phyloP scores from a whole-genome alignment of 2,888 invertebrate genomes.

The Bhutanitis thaidina region DNA sequence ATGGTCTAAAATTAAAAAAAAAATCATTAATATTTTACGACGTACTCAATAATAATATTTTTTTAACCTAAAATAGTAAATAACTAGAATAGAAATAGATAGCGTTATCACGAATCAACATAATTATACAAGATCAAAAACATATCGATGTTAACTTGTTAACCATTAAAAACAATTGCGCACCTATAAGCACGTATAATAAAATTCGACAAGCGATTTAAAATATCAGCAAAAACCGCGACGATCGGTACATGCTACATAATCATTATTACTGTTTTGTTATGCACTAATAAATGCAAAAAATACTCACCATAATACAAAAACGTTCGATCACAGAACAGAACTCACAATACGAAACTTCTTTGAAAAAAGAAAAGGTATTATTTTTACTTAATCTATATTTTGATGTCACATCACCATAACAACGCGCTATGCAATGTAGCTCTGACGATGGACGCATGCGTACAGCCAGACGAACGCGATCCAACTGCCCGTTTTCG shows the following conservation, averaged over 20 bases:
- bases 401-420: conserved; percentile 48
- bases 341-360: conserved; percentile 26
- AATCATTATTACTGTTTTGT: conserved; percentile 4
- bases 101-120: no score
- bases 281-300: conserved; percentile 1
- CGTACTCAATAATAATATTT: no score
- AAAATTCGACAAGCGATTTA: conserved; percentile 15
- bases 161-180: no score
- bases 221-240: conserved; percentile 18
- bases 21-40: no score
- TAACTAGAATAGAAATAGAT: no score
- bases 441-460: conserved; percentile 56
- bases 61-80: no score
- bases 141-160: no score
- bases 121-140: no score
- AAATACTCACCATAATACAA: conserved; percentile 34
- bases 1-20: no score
- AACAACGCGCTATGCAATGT: conserved; percentile 37
- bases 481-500: conserved; percentile 63
- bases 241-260: conserved; percentile 2
- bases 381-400: conserved; percentile 49
- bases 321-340: conserved; percentile 22
- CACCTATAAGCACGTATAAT: not conserved
- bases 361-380: conserved; percentile 25
- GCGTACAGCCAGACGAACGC: conserved; percentile 46